phyloP scores from a whole-genome alignment of 2,797 vertebrate species.

The Paguma larvata region DNA sequence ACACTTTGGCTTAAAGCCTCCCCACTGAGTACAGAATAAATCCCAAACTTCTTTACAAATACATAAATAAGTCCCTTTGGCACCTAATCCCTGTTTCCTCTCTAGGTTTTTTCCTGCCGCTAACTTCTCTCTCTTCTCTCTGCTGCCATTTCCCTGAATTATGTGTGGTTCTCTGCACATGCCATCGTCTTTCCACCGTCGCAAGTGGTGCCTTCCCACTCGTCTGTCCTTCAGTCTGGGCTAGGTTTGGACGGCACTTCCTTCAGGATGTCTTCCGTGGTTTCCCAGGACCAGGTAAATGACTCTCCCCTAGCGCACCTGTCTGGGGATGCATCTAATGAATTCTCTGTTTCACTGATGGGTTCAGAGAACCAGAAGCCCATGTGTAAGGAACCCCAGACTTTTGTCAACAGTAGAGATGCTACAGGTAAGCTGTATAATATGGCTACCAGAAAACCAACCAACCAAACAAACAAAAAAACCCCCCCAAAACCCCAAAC shows the following conservation, averaged over 20 bases:
- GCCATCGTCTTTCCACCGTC: neutral
- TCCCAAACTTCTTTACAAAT: neutral
- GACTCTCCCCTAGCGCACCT: neutral
- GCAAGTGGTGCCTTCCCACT: rapidly evolving
- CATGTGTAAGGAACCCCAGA: neutral
- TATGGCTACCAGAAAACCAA: neutral
- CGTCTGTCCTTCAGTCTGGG: neutral
- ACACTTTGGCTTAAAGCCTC: neutral
- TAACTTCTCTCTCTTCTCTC: neutral
- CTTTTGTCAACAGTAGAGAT: neutral
- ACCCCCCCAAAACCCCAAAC: neutral
- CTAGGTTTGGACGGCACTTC: neutral
- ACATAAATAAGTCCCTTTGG: neutral
- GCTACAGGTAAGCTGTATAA: neutral
- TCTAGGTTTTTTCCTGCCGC: neutral
- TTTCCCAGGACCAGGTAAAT: no score
- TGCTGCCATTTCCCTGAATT: neutral
- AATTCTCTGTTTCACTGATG: neutral
- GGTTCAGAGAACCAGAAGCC: conserved; percentile 5
- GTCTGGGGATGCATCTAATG: neutral
- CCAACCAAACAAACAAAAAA: neutral
- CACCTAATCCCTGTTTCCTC: neutral
- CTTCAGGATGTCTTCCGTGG: neutral
- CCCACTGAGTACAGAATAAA: neutral
- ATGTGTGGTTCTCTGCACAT: neutral